Conservation (phyloP, 2,113 vertebrate genomes). For the Neomonachus schauinslandi region DNA sequence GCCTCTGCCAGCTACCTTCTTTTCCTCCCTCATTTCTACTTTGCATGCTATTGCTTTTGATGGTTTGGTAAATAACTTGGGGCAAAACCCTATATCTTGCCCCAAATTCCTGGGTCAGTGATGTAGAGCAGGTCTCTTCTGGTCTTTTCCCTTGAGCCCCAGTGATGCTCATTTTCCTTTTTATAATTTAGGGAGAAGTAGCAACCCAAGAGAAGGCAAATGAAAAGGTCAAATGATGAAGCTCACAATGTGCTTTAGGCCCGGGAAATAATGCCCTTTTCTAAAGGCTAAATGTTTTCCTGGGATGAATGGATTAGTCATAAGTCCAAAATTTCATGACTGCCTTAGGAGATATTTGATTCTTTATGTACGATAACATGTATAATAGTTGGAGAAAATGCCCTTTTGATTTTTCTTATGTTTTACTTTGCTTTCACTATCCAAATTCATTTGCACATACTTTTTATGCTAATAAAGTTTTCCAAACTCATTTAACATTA, state of each 20-base stretch:
- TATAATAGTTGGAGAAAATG: neutral
- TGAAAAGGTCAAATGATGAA: constrained; percentile 35
- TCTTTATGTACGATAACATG: neutral
- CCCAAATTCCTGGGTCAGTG: neutral
- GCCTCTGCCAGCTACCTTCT: neutral
- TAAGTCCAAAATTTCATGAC: constrained; percentile 8
- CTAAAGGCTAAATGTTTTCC: constrained; percentile 67
- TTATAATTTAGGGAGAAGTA: neutral
- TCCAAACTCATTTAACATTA: neutral
- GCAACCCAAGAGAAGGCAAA: neutral
- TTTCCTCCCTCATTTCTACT: neutral
- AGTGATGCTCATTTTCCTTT: neutral
- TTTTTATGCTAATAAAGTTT: constrained; percentile 1
- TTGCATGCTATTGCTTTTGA: neutral
- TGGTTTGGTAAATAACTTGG: neutral
- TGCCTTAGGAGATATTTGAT: constrained; percentile 51
- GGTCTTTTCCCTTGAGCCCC: neutral
- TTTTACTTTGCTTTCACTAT: constrained; percentile 59
- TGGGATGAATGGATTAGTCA: neutral
- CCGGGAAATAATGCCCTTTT: constrained; percentile 55
- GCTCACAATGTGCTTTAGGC: neutral
- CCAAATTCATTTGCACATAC: neutral
- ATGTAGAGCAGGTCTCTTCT: neutral
- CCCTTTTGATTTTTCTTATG: constrained; percentile 43
- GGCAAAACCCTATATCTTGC: neutral